Conservation (phyloP, 2,113 vertebrate genomes). For the Tonatia bakeri region DNA sequence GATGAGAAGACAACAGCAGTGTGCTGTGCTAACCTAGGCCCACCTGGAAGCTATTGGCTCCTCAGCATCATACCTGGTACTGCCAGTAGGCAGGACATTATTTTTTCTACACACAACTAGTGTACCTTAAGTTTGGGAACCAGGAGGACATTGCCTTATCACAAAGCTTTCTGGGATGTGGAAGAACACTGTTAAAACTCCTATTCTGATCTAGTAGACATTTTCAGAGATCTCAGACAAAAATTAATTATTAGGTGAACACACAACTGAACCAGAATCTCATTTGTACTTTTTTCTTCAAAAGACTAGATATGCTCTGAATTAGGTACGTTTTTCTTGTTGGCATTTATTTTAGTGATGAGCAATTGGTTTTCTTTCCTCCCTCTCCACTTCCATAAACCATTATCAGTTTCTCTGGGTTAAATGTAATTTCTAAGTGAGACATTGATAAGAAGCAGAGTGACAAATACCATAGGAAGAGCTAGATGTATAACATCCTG, state of each 20-base stretch:
- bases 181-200: not conserved
- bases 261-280: not conserved
- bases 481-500: not conserved
- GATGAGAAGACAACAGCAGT: not conserved
- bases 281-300: not conserved
- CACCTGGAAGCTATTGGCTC: not conserved
- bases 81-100: not conserved
- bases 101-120: constrained; percentile 21
- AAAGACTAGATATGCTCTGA: not conserved
- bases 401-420: not conserved
- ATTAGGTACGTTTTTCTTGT: constrained; percentile 15
- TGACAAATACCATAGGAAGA: not conserved
- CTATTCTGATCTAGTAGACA: not conserved
- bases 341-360: constrained; percentile 36
- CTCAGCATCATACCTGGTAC: not conserved
- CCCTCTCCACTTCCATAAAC: not conserved
- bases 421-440: constrained; percentile 5
- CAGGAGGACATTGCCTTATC: not conserved
- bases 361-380: not conserved
- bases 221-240: constrained; percentile 17
- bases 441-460: not conserved
- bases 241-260: not conserved
- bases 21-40: not conserved
- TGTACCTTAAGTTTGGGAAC: constrained; percentile 22
- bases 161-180: constrained; percentile 12